Base-by-base conservation (phyloP, 2,888 invertebrate species). In the Coenonympha arcania region DNA sequence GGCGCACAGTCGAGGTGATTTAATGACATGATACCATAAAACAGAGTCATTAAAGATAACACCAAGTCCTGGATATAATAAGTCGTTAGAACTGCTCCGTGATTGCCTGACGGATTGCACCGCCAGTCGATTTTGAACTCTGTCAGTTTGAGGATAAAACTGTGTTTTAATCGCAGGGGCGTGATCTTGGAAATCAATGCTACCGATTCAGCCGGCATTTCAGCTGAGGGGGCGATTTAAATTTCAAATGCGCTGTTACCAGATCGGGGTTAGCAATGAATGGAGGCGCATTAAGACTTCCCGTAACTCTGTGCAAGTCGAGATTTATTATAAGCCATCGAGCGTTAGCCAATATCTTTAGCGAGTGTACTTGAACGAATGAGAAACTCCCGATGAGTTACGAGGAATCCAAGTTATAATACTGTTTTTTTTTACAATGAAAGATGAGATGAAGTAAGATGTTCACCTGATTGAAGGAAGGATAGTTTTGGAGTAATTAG, bases 201-300 rank as follows among this genome's bases (percentile, higher is more conserved):
- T 57, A 64, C 63, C 66, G 63, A 70, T 71, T 68, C 60, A 62
- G 63, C 57, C 56, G 58, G 62, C 65, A 64, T 68, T 71, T 71
- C 68, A 71, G 69, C 69, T 69, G 68, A 70, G 72, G 64, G 69
- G 57, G 60, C 73, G 71, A 80, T 83, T 83, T 83, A 81, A 83
- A 83, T 82, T 83, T 81, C 80, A 82, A 83, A 83, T 82, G 71
- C 72, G 70, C 70, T 67, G 75, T 76, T 80, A 79, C 73, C 70
- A 69, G 74, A 76, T 78, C 72, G 72, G 72, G 76, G 75, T 78
- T 72, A 72, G 70, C 67, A 67, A 72, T 77, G 77, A 76, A 79
- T 65, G 61, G 62, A 53, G 56, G 52, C 53, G 55, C 64, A 65
- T 65, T 65, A 65, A 63, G 58, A 31, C 31, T 31, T 42, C 31